These are phyloP conservation scores for Pteria penguin DNA, from an alignment of 2,888 invertebrate species.

Conservation along the genomic window DNA sequence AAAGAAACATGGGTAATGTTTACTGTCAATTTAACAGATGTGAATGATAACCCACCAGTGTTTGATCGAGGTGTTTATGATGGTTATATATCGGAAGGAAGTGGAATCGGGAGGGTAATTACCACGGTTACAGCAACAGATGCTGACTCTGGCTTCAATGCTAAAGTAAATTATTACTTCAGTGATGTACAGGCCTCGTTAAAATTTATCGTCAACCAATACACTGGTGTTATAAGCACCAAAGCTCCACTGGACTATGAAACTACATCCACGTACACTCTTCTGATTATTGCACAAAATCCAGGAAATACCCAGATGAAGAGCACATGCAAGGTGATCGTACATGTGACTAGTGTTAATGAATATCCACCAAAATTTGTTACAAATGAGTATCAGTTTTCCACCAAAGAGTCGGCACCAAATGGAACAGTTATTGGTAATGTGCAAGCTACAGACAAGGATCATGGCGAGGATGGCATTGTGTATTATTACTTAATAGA, in stretches of 20 bases:
- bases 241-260: conserved; percentile 92
- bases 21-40: conserved; percentile 92
- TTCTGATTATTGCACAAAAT: conserved; percentile 91
- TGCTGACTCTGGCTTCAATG: conserved; percentile 92
- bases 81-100: conserved; percentile 91
- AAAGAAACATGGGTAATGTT: conserved; percentile 89
- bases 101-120: conserved; percentile 85
- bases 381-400: conserved; percentile 64
- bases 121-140: conserved; percentile 87
- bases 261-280: conserved; percentile 86
- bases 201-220: conserved; percentile 88
- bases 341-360: conserved; percentile 74
- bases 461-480: conserved; percentile 72
- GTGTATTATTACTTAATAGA: conserved; percentile 96
- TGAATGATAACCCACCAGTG: conserved; percentile 91
- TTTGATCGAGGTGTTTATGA: conserved; percentile 90
- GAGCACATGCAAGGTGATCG: conserved; percentile 58
- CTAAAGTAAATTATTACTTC: conserved; percentile 87
- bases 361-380: conserved; percentile 73
- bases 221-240: conserved; percentile 88
- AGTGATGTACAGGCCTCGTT: conserved; percentile 79
- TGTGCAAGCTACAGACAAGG: conserved; percentile 71
- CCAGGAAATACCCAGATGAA: conserved; percentile 86
- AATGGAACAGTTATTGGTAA: conserved; percentile 63
- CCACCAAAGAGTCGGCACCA: conserved; percentile 70